Conservation (phyloP, 2,888 invertebrate genomes). For the Cryptocephalus moraei region DNA sequence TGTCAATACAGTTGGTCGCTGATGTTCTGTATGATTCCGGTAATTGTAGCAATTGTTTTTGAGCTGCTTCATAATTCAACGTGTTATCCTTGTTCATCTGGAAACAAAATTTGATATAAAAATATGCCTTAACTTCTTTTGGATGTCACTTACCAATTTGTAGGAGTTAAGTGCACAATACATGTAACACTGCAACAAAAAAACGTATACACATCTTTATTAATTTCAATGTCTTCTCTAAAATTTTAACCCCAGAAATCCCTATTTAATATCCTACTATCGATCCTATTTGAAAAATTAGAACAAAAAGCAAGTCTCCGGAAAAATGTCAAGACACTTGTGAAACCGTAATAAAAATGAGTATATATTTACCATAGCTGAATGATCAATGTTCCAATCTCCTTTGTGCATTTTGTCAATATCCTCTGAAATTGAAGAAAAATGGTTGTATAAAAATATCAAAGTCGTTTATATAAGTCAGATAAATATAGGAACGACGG, state of each 20-base stretch:
- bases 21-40: slow-evolving; percentile 38
- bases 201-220: no score
- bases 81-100: slow-evolving; percentile 23
- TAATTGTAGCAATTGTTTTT: slow-evolving; percentile 40
- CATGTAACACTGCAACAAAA: slow-evolving; percentile 40
- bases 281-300: background rate
- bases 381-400: slow-evolving; percentile 25
- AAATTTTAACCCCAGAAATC: no score
- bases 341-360: slow-evolving; percentile 1
- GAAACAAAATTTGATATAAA: slow-evolving; percentile 2
- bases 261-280: no score
- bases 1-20: slow-evolving; percentile 38
- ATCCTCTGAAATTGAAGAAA: slow-evolving; percentile 20
- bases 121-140: background rate
- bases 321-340: background rate
- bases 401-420: slow-evolving; percentile 28
- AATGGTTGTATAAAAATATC: background rate
- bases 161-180: slow-evolving; percentile 43
- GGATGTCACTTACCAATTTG: slow-evolving; percentile 38
- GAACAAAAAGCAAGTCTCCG: background rate
- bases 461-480: no score
- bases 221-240: no score
- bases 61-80: slow-evolving; percentile 40
- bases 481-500: no score
- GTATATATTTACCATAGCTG: slow-evolving; percentile 19